A percentile compares a stretch with the other conserved stretches of the same genome.
Evolutionary conservation across 2,797 vertebrate species (phyloP).

Genomic region (Masticophis lateralis): DNA sequence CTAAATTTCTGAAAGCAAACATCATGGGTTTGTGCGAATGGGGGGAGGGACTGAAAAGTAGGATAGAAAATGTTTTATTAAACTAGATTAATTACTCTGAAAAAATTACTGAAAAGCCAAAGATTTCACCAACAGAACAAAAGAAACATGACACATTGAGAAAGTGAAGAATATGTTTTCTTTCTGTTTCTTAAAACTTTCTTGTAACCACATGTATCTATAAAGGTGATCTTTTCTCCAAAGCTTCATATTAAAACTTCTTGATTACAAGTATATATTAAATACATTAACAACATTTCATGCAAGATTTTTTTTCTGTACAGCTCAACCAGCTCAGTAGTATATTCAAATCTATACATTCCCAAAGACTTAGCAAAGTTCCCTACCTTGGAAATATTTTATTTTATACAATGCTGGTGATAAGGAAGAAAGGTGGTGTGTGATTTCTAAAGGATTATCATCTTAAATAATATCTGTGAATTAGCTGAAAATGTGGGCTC

Average conservation of each 20-base stretch:
- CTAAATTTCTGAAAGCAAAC: not conserved
- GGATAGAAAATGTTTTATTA: not conserved
- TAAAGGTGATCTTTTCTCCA: constrained; percentile 55
- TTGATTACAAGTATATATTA: constrained; percentile 88
- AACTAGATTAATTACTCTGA: not conserved
- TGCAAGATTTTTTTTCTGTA: constrained; percentile 81
- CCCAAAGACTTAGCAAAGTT: constrained; percentile 70
- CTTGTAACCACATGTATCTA: constrained; percentile 65
- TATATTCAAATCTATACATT: constrained; percentile 84
- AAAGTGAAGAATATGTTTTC: constrained; percentile 62
- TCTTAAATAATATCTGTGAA: not conserved
- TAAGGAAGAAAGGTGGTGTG: constrained; percentile 52
- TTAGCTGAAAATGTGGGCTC: not conserved
- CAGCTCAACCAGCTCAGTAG: constrained; percentile 87
- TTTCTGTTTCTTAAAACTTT: constrained; percentile 51
- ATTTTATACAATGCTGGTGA: constrained; percentile 64
- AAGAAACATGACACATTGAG: constrained; percentile 15
- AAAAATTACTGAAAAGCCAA: constrained; percentile 27
- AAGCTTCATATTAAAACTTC: constrained; percentile 67
- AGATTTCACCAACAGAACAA: constrained; percentile 9
- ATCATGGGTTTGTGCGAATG: not conserved
- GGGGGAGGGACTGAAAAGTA: not conserved
- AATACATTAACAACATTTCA: constrained; percentile 90
- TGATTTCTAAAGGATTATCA: constrained; percentile 9
- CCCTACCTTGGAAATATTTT: constrained; percentile 40